These are phyloP conservation scores for Thymelicus sylvestris DNA, from an alignment of 2,888 invertebrate genomes.

Conservation along the genomic window DNA sequence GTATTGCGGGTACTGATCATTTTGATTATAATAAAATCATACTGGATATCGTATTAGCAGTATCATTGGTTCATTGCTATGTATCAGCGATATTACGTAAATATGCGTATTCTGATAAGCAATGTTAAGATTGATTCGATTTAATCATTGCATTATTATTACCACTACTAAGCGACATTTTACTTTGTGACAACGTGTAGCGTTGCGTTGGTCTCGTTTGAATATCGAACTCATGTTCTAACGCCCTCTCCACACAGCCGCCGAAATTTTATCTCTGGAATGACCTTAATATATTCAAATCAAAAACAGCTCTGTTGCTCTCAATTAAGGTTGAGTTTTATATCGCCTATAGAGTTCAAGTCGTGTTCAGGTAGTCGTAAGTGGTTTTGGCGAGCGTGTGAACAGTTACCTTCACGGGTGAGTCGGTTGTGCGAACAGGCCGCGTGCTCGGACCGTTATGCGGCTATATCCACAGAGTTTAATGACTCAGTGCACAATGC, in stretches of 20 bases:
- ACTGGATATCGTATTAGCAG: neutral
- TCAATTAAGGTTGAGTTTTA: neutral
- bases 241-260: slow-evolving; percentile 25
- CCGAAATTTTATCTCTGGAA: slow-evolving; percentile 32
- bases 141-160: slow-evolving; percentile 5
- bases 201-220: slow-evolving; percentile 46
- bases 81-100: neutral
- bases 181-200: slow-evolving; percentile 9
- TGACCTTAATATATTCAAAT: neutral
- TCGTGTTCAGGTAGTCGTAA: slow-evolving; percentile 35
- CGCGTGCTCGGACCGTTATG: slow-evolving; percentile 55
- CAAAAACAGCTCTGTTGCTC: neutral
- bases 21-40: neutral
- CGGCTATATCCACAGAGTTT: slow-evolving; percentile 57
- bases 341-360: slow-evolving; percentile 1
- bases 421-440: slow-evolving; percentile 41
- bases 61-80: too few relatives aligned
- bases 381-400: slow-evolving; percentile 37
- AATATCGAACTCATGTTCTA: slow-evolving; percentile 43
- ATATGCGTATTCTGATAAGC: neutral
- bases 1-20: neutral
- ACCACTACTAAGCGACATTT: too few relatives aligned
- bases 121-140: neutral
- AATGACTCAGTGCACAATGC: slow-evolving; percentile 61
- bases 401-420: slow-evolving; percentile 49